Evolutionary conservation across 2,113 vertebrate species (phyloP).

Genomic region (Nerophis ophidion): DNA sequence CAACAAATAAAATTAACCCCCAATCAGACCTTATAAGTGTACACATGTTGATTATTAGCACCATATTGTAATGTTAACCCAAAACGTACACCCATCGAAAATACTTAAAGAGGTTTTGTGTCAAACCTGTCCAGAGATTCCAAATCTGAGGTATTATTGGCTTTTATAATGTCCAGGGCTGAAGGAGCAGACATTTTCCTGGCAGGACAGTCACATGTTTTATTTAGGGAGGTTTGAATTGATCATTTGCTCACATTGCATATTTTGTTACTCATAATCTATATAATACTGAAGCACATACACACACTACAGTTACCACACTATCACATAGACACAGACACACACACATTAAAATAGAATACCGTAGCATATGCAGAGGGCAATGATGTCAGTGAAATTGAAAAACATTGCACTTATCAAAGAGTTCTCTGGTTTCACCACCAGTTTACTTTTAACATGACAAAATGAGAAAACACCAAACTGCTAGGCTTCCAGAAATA

Average conservation of each 20-base stretch:
- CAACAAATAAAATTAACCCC: slow-evolving; percentile 16
- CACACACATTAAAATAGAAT: neutral
- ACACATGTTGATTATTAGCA: slow-evolving; percentile 35
- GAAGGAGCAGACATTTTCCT: slow-evolving; percentile 59
- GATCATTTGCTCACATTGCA: slow-evolving; percentile 9
- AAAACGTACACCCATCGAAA: slow-evolving; percentile 31
- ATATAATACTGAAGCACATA: slow-evolving; percentile 12
- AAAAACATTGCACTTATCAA: slow-evolving; percentile 6
- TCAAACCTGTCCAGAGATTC: slow-evolving; percentile 60
- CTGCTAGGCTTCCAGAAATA: neutral
- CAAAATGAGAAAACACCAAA: slow-evolving; percentile 11
- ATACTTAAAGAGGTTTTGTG: slow-evolving; percentile 20
- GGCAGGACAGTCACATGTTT: slow-evolving; percentile 56
- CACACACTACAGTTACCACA: slow-evolving; percentile 3
- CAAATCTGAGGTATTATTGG: slow-evolving; percentile 32
- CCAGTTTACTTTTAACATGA: neutral
- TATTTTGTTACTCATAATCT: neutral
- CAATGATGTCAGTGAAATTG: slow-evolving; percentile 43
- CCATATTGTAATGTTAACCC: slow-evolving; percentile 14
- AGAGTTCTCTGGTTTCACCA: neutral
- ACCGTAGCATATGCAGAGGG: slow-evolving; percentile 16
- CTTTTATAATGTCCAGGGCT: slow-evolving; percentile 40
- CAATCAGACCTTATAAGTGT: slow-evolving; percentile 19
- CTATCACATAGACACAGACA: slow-evolving; percentile 12
- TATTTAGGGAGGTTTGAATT: slow-evolving; percentile 32